Evolutionary conservation across 2,797 vertebrate species (phyloP), one percentile per base, ranked within the genome.

Genomic region (Salarias fasciatus): DNA sequence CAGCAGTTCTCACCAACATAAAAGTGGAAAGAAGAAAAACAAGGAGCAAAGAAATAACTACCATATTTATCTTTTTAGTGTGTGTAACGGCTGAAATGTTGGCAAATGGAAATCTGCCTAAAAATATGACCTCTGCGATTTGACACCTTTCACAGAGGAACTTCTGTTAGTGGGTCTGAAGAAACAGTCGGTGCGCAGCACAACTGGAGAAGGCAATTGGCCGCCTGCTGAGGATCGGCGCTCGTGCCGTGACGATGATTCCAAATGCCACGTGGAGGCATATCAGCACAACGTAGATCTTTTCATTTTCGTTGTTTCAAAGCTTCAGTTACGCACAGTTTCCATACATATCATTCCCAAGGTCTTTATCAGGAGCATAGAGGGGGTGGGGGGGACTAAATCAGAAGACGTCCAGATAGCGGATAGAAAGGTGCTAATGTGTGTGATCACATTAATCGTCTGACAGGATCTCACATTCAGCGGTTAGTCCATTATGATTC

Each of bases 401-500:
- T 70, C 29, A 68, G 61, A 86, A 87, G 80, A 69, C 87, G 85
- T 80, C 83, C 72, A 85, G 80, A 79, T 72, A 57, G 69, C 72
- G 85, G 80, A 79, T 72, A 57, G 69, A 84, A 69, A 86, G 66
- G 88, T 79, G 90, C 82, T 90, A 92, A 92, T 92, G 88, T 86
- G 87, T 90, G 88, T 86, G 91, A 90, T 89, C 84, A 74, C 89
- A 91, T 92, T 91, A 93, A 92, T 91, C 85, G 73, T 90, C 89
- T 90, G 86, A 88, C 90, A 91, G 88, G 77, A 89, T 93, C 88
- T 91, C 91, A 91, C 88, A 77, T 91, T 76, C 84, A 82, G 80
- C 59, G 79, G 85, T 91, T 90, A 90, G 89, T 90, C 91, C 91
- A 90, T 92, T 92, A 93, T 90, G 86, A 92, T 91, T 92, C 89